Percentiles rank a stretch among this genome's conserved stretches.
Evolutionary conservation across 2,113 vertebrate species (phyloP).

Genomic region (Pampusana beccarii): DNA sequence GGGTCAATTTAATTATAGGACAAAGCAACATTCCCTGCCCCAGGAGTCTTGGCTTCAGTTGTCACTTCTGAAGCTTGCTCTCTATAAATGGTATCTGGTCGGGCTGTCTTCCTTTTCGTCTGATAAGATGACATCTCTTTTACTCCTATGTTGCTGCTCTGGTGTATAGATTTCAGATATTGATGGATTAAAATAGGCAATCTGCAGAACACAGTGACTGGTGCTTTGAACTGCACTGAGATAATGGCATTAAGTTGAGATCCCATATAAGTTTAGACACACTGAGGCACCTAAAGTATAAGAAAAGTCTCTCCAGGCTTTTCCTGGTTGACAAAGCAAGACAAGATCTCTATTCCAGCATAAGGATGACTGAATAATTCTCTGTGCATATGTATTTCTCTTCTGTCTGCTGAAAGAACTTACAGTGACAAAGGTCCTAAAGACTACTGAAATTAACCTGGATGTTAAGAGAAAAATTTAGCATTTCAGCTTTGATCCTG

Average conservation of each 20-base stretch:
- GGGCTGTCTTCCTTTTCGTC: neutral
- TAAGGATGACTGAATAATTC: neutral
- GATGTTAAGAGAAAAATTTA: too few species aligned
- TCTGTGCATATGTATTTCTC: neutral
- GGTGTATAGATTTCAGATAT: neutral
- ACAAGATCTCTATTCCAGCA: neutral
- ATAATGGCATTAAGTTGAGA: neutral
- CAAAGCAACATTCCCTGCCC: slow-evolving; percentile 32
- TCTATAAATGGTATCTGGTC: slow-evolving; percentile 3
- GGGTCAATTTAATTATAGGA: slow-evolving; percentile 58
- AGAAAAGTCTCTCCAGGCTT: neutral
- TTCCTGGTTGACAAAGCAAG: neutral
- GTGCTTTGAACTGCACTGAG: neutral
- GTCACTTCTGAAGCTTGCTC: neutral
- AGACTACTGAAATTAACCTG: too few species aligned
- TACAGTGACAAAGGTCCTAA: neutral
- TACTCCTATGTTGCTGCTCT: neutral
- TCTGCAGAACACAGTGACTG: neutral
- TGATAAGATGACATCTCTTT: slow-evolving; percentile 13
- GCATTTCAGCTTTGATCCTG: too few species aligned
- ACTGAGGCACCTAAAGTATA: neutral
- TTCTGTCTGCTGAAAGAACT: neutral
- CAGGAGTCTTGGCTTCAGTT: slow-evolving; percentile 27
- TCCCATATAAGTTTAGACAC: neutral
- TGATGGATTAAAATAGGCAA: neutral